Evolutionary conservation across 2,113 vertebrate genomes (phyloP).

Genomic region (Tupaia tana): DNA sequence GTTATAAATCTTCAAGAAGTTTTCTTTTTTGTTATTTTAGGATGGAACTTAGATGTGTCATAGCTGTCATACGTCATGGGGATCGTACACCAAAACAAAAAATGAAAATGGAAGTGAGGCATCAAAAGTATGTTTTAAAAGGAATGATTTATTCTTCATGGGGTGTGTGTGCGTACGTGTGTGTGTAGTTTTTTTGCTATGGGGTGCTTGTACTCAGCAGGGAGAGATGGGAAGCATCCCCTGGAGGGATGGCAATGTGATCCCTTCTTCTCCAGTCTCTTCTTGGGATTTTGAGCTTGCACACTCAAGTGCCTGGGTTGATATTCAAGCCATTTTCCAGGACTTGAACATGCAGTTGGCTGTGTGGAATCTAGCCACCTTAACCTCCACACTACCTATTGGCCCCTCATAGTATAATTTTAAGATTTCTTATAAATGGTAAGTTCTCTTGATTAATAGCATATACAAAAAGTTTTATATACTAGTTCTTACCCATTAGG

Average conservation of each 20-base stretch:
- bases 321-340: too few relatives aligned
- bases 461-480: not conserved
- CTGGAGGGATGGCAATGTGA: too few relatives aligned
- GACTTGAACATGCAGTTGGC: too few relatives aligned
- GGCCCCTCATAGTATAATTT: not conserved
- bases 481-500: not conserved
- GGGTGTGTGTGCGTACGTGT: too few relatives aligned
- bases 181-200: too few relatives aligned
- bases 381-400: too few relatives aligned
- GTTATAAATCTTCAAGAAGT: constrained; percentile 52
- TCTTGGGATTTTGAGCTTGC: too few relatives aligned
- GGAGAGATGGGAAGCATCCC: too few relatives aligned
- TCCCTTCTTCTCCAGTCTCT: too few relatives aligned
- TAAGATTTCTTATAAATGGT: constrained; percentile 5
- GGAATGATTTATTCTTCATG: not conserved
- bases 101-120: constrained; percentile 93
- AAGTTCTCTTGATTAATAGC: constrained; percentile 10
- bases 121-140: constrained; percentile 86
- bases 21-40: constrained; percentile 82
- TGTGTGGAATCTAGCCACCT: too few relatives aligned
- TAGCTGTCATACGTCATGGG: constrained; percentile 91
- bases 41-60: constrained; percentile 94
- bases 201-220: too few relatives aligned
- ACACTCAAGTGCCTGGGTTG: too few relatives aligned
- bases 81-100: constrained; percentile 92